Conservation (phyloP, 1,140 invertebrate genomes). For the Papilio xuthus region DNA sequence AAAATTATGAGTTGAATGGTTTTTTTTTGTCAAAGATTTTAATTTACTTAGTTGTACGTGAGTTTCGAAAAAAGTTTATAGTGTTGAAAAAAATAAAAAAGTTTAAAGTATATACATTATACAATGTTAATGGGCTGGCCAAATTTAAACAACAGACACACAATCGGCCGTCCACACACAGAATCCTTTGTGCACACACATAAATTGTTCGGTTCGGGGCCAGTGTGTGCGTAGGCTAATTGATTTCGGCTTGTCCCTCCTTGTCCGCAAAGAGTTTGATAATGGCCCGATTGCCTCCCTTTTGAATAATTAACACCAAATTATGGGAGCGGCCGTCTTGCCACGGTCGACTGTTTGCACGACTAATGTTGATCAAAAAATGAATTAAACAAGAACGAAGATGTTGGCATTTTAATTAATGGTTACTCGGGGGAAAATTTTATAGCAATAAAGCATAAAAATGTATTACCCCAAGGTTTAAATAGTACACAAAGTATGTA, state of each 20-base stretch:
- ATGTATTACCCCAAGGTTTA: not conserved
- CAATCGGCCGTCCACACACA: slow-evolving; percentile 51
- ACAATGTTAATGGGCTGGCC: not conserved
- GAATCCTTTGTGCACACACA: slow-evolving; percentile 57
- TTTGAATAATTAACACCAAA: slow-evolving; percentile 68
- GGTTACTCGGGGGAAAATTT: not conserved
- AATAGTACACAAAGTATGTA: not conserved
- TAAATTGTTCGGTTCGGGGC: slow-evolving; percentile 54
- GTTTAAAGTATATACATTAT: not conserved
- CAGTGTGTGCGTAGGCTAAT: slow-evolving; percentile 66
- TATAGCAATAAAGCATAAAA: not conserved
- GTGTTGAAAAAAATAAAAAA: too few species aligned
- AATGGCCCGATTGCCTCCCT: slow-evolving; percentile 51
- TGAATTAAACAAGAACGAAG: slow-evolving; percentile 33
- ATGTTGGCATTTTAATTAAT: slow-evolving; percentile 28
- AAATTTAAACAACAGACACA: slow-evolving; percentile 37
- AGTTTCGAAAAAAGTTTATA: too few species aligned
- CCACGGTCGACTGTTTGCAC: slow-evolving; percentile 55
- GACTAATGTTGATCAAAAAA: slow-evolving; percentile 63
- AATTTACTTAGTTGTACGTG: too few species aligned
- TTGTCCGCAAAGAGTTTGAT: slow-evolving; percentile 53
- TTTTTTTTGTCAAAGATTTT: too few species aligned
- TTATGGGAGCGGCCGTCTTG: slow-evolving; percentile 48
- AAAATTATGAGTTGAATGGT: too few species aligned
- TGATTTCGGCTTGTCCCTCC: slow-evolving; percentile 61